Conservation (phyloP, 2,888 invertebrate species). For the Lepidochrysops patricia region DNA sequence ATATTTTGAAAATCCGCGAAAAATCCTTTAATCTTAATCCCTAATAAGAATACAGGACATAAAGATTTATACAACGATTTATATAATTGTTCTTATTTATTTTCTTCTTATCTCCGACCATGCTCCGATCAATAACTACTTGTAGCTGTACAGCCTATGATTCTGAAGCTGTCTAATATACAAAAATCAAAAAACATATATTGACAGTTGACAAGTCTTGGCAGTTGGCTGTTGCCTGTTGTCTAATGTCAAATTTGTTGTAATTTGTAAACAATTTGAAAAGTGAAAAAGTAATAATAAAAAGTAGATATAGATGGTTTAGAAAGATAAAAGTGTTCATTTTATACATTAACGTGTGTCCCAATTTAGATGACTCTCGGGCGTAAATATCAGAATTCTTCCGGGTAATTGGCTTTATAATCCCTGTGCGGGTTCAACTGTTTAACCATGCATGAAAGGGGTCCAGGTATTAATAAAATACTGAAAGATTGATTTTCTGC, state of each 20-base stretch:
- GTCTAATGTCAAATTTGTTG: neutral
- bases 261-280: conserved; percentile 2
- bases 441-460: conserved; percentile 56
- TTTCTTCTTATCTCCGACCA: too few relatives aligned
- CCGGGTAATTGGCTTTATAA: conserved; percentile 64
- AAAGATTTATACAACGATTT: too few relatives aligned
- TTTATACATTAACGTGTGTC: neutral
- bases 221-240: neutral
- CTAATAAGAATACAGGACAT: too few relatives aligned
- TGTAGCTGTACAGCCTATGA: neutral
- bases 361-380: conserved; percentile 58
- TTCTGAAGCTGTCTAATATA: neutral
- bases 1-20: too few relatives aligned
- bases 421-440: conserved; percentile 40
- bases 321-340: neutral
- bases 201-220: neutral
- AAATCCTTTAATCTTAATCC: too few relatives aligned
- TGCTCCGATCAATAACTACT: too few relatives aligned
- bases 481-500: conserved; percentile 63
- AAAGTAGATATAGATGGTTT: conserved; percentile 1
- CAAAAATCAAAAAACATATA: neutral
- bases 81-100: too few relatives aligned
- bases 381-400: conserved; percentile 69
- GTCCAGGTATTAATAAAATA: conserved; percentile 43
- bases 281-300: conserved; percentile 3